Evolutionary conservation across 1,140 invertebrate species (phyloP), one percentile per base, ranked within the genome.

Genomic region (Cylas formicarius): DNA sequence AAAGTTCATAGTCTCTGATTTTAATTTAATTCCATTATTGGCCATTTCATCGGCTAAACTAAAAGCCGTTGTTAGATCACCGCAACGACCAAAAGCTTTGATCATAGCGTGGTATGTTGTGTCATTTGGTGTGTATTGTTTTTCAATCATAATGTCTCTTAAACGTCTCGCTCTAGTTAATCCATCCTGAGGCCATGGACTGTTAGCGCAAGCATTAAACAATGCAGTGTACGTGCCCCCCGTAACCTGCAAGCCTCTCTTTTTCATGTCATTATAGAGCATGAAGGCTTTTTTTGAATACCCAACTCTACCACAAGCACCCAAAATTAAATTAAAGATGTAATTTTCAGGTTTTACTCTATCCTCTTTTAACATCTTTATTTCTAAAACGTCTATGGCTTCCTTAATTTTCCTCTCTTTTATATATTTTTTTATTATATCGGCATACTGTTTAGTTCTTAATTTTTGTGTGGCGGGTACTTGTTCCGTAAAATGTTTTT

Each of bases 21-120:
- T 75, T n/a, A 84, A 66, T 32, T 66, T 60, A n/a, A 85, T 63
- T 35, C 75, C 69, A 35, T 79, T 80, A 21, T 77, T 68, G 1
- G 68, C 53, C 82, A 92, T 90, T 73, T 92, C 82, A 71, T 95
- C 88, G 7, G 84, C 81, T 37, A 94, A 60, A 58, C 73, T 50
- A 68, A 92, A 92, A 4, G 89, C 85, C 34, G 75, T 80, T 33
- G 73, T 44, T 9, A 90, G 56, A 62, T 90, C 79, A 4, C 82
- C 81, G 69, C 84, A 85, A 48, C 80, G 67, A 2, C 86, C 87
- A 73, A 87, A 96, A 2, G 88, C 86, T 74, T 91, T 94, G 6
- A 95, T 85, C 79, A 94, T 83, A 3, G 82, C 75, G 75, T 91
- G 82, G 53, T 89, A 93, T 61, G 85, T 87, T 3, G 77, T 77